Evolutionary conservation across 2,888 invertebrate species (phyloP).

Genomic region (Heliconius cydno): DNA sequence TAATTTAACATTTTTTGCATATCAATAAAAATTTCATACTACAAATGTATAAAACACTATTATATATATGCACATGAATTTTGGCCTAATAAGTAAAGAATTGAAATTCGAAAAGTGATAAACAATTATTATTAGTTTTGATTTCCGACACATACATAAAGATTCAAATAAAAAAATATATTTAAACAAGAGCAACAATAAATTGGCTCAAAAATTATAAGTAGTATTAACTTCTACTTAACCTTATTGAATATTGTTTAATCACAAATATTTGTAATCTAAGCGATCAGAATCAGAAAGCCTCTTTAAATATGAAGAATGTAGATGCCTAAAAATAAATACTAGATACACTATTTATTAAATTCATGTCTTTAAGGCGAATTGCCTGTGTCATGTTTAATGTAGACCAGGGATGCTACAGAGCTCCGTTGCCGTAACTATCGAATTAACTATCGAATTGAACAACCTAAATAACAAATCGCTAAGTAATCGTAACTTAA

Average conservation of each 20-base stretch:
- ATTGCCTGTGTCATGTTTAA: constrained; percentile 52
- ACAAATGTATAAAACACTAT: constrained; percentile 13
- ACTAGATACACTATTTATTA: constrained; percentile 25
- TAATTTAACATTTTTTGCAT: constrained; percentile 1
- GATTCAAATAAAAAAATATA: not conserved
- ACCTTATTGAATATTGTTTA: constrained; percentile 36
- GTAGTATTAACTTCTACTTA: constrained; percentile 37
- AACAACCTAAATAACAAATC: too few species aligned
- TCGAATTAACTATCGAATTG: not conserved
- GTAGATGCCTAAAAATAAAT: constrained; percentile 19
- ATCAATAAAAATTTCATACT: constrained; percentile 1
- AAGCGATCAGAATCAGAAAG: constrained; percentile 23
- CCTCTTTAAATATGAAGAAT: constrained; percentile 22
- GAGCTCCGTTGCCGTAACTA: not conserved
- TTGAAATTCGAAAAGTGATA: not conserved
- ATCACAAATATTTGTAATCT: constrained; percentile 23
- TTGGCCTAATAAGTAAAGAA: not conserved
- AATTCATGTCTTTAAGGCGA: constrained; percentile 40
- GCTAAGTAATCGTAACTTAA: not conserved
- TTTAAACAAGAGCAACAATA: constrained; percentile 10
- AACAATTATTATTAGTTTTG: not conserved
- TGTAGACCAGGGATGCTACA: not conserved
- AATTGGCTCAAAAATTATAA: constrained; percentile 21
- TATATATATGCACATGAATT: constrained; percentile 15
- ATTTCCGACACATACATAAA: constrained; percentile 2